These are phyloP conservation scores for Netelia inedita DNA, from an alignment of 2,888 invertebrate genomes.

Conservation along the genomic window DNA sequence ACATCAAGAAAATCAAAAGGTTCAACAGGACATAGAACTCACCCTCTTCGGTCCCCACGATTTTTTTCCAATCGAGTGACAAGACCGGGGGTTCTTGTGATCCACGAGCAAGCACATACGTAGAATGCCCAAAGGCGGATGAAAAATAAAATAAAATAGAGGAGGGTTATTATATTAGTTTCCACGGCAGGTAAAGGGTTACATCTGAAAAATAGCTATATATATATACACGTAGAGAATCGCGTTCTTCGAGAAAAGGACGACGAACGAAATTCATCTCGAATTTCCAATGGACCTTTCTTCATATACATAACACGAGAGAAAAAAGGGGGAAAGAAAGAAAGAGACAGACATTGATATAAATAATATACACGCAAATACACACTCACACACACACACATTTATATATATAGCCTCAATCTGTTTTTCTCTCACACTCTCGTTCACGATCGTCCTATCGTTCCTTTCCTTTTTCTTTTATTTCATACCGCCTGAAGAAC, in stretches of 20 bases:
- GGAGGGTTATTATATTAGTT: slow-evolving; percentile 38
- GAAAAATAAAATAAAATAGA: slow-evolving; percentile 35
- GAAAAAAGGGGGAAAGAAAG: background rate
- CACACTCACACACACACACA: no score
- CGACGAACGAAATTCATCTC: slow-evolving; percentile 73
- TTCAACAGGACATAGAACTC: background rate
- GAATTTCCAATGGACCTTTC: slow-evolving; percentile 71
- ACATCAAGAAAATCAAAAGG: background rate
- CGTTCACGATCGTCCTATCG: slow-evolving; percentile 1
- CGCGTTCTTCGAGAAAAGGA: slow-evolving; percentile 28
- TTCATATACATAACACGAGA: slow-evolving; percentile 49
- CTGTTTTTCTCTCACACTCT: slow-evolving; percentile 45
- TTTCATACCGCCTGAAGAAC: slow-evolving; percentile 47
- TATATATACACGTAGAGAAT: slow-evolving; percentile 12
- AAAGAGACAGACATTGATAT: background rate
- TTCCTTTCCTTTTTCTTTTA: slow-evolving; percentile 36
- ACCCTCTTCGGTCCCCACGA: slow-evolving; percentile 1
- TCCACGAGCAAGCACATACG: slow-evolving; percentile 19
- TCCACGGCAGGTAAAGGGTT: slow-evolving; percentile 69
- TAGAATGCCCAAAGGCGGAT: slow-evolving; percentile 53
- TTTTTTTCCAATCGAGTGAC: slow-evolving; percentile 57
- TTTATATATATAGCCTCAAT: slow-evolving; percentile 17
- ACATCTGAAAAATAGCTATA: slow-evolving; percentile 63
- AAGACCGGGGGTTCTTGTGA: slow-evolving; percentile 47
- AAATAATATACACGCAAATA: background rate